Percentiles rank a stretch among this genome's conserved stretches.
Evolutionary conservation across 2,888 invertebrate genomes (phyloP).

Genomic region (Sinelater perroti): DNA sequence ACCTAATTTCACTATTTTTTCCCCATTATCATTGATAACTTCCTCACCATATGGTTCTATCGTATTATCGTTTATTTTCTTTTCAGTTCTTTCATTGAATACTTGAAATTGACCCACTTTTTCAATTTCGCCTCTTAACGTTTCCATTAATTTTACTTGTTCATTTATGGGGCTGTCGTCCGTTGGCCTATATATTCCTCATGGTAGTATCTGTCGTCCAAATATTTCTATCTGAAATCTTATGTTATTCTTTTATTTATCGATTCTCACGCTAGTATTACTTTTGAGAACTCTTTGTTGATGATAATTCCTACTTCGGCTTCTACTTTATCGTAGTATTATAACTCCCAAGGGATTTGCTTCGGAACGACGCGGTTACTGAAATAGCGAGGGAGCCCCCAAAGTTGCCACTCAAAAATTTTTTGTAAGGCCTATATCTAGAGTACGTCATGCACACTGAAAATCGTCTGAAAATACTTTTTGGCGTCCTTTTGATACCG

Average conservation of each 20-base stretch:
- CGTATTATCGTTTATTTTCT: neutral
- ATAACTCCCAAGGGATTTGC: too few species aligned
- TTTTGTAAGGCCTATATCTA: too few species aligned
- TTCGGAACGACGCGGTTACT: too few species aligned
- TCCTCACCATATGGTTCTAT: conserved; percentile 3
- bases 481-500: too few species aligned
- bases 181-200: conserved; percentile 4
- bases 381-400: too few species aligned
- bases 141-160: conserved; percentile 1
- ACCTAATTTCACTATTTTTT: conserved; percentile 1
- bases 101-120: conserved; percentile 1
- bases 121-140: conserved; percentile 2
- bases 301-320: neutral
- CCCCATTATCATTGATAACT: neutral
- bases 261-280: neutral
- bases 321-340: too few species aligned
- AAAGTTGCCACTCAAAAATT: too few species aligned
- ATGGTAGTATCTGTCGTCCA: conserved; percentile 2
- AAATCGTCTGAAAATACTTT: too few species aligned
- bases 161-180: conserved; percentile 3
- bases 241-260: conserved; percentile 6
- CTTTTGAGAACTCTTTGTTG: neutral
- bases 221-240: neutral
- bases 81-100: conserved; percentile 3
- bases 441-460: too few species aligned